A percentile compares a stretch with the other conserved stretches of the same genome.
phyloP scores from a whole-genome alignment of 92 coral and sea anemone genomes.

The Muricea muricata region DNA sequence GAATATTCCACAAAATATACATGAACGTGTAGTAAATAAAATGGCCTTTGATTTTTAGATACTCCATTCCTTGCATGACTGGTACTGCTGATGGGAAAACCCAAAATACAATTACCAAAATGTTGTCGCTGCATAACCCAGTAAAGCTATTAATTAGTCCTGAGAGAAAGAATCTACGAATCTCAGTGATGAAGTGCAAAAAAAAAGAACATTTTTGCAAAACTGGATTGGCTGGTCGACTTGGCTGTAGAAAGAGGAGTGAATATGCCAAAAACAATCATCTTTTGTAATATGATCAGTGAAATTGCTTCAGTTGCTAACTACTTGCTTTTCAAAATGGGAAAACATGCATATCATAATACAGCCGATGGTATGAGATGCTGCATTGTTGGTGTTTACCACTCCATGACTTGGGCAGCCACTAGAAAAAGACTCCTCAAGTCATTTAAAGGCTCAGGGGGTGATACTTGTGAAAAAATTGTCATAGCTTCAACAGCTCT shows the following conservation, averaged over 20 bases:
- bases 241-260: background rate
- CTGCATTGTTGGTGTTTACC: no score
- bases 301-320: slow-evolving; percentile 42
- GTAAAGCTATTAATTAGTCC: slow-evolving; percentile 48
- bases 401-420: no score
- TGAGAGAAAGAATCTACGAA: slow-evolving; percentile 42
- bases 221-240: slow-evolving; percentile 56
- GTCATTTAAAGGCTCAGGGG: slow-evolving; percentile 46
- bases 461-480: background rate
- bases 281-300: slow-evolving; percentile 60
- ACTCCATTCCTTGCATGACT: slow-evolving; percentile 68
- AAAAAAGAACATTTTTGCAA: slow-evolving; percentile 4
- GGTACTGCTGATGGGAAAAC: slow-evolving; percentile 71
- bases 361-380: no score
- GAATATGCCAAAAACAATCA: slow-evolving; percentile 58
- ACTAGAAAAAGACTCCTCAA: background rate
- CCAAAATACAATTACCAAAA: slow-evolving; percentile 34
- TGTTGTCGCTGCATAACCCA: slow-evolving; percentile 12
- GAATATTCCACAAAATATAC: no score
- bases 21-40: no score
- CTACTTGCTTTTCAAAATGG: slow-evolving; percentile 53
- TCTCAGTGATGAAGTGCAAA: slow-evolving; percentile 42
- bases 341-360: slow-evolving; percentile 30
- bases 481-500: slow-evolving; percentile 15
- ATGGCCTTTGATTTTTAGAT: no score